These are phyloP conservation scores for Lagorchestes hirsutus DNA, from an alignment of 2,797 vertebrate genomes.

Conservation along the genomic window DNA sequence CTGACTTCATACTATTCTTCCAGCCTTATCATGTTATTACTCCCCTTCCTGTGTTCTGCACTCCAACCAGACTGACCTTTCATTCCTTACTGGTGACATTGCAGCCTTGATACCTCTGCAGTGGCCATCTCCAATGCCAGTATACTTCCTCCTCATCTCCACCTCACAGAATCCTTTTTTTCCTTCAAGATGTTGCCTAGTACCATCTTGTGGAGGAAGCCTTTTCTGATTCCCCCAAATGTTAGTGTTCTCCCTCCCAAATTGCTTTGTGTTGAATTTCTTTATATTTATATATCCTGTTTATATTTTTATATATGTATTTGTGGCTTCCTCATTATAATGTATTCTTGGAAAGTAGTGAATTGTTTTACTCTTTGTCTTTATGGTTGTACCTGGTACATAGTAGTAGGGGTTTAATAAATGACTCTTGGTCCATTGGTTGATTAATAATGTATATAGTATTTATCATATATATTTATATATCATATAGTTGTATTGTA, in stretches of 20 bases:
- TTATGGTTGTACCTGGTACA: neutral
- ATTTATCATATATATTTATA: neutral
- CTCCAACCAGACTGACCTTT: neutral
- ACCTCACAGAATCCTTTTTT: neutral
- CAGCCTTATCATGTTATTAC: neutral
- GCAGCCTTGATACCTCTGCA: neutral
- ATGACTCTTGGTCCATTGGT: neutral
- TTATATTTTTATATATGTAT: neutral
- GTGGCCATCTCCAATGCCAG: neutral
- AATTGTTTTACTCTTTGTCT: neutral
- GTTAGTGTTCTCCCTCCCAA: neutral
- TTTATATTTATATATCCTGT: neutral
- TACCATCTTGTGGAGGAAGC: neutral
- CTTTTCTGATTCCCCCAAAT: slow-evolving; percentile 9
- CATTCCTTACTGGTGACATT: neutral
- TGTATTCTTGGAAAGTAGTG: neutral
- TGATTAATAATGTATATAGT: neutral
- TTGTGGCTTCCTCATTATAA: neutral
- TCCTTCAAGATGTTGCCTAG: neutral
- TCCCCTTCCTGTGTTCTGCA: neutral
- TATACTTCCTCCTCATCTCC: neutral
- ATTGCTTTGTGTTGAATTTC: neutral
- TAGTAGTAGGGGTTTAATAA: slow-evolving; percentile 25
- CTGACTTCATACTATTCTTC: neutral
- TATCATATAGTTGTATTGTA: neutral